phyloP scores from a whole-genome alignment of 2,888 invertebrate species.

The Drosophila formosana region DNA sequence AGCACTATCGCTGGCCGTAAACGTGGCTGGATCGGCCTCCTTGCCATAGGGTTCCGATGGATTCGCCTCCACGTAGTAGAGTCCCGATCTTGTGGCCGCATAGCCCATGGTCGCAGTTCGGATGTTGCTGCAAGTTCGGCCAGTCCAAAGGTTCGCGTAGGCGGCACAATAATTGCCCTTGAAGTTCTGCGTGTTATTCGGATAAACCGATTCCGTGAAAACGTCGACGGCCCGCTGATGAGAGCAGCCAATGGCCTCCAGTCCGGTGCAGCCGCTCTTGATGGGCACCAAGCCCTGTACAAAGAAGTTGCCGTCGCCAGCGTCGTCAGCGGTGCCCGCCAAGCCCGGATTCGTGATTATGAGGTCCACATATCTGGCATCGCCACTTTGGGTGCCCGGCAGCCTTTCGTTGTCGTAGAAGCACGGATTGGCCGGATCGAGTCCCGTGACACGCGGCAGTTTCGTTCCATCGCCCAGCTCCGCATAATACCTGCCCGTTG shows the following conservation, averaged over 20 bases:
- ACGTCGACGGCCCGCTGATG: slow-evolving; percentile 77
- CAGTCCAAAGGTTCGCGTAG: slow-evolving; percentile 15
- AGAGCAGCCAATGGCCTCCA: slow-evolving; percentile 57
- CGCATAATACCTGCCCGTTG: slow-evolving; percentile 72
- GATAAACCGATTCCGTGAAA: slow-evolving; percentile 76
- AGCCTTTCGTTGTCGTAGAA: slow-evolving; percentile 76
- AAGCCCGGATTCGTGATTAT: slow-evolving; percentile 80
- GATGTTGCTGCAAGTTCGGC: background rate
- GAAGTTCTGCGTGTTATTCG: slow-evolving; percentile 41
- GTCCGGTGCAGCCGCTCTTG: slow-evolving; percentile 64
- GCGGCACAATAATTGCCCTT: slow-evolving; percentile 55
- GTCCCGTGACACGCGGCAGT: slow-evolving; percentile 79
- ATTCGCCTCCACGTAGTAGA: slow-evolving; percentile 49
- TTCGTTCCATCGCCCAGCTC: slow-evolving; percentile 51
- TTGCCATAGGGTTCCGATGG: slow-evolving; percentile 36
- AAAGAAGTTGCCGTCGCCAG: slow-evolving; percentile 82
- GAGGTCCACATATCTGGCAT: slow-evolving; percentile 81
- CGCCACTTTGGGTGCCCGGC: slow-evolving; percentile 74
- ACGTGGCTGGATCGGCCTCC: slow-evolving; percentile 26
- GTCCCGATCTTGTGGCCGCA: slow-evolving; percentile 27
- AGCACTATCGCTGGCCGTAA: slow-evolving; percentile 2
- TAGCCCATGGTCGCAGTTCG: slow-evolving; percentile 41
- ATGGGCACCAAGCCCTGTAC: slow-evolving; percentile 72
- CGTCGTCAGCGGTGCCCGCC: slow-evolving; percentile 63
- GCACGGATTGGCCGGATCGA: slow-evolving; percentile 84